Conservation (phyloP, 2,888 invertebrate genomes). For the Agelastica alni region DNA sequence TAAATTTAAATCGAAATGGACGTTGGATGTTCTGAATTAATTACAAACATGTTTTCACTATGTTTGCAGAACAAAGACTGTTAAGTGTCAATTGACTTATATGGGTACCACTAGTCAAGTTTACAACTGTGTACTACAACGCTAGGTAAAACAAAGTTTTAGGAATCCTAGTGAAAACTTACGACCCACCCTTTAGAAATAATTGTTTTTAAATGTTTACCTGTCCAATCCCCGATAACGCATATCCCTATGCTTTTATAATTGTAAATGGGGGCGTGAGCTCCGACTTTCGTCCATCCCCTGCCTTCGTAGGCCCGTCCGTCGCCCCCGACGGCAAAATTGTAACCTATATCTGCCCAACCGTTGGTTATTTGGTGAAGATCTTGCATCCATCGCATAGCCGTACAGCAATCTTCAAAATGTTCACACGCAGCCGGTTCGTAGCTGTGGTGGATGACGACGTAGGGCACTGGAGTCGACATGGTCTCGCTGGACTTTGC, state of each 20-base stretch:
- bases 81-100: too few species aligned
- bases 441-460: slow-evolving; percentile 75
- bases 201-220: too few species aligned
- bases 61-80: too few species aligned
- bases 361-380: slow-evolving; percentile 63
- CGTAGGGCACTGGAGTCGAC: slow-evolving; percentile 65
- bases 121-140: too few species aligned
- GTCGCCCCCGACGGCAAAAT: slow-evolving; percentile 75
- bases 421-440: slow-evolving; percentile 65
- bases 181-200: too few species aligned
- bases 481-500: slow-evolving; percentile 58
- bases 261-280: slow-evolving; percentile 73
- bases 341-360: slow-evolving; percentile 75
- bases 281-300: slow-evolving; percentile 71
- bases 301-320: slow-evolving; percentile 72
- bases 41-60: too few species aligned
- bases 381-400: slow-evolving; percentile 68
- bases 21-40: too few species aligned
- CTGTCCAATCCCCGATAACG: slow-evolving; percentile 73
- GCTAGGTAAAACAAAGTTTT: too few species aligned
- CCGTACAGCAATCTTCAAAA: slow-evolving; percentile 58
- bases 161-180: too few species aligned
- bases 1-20: too few species aligned
- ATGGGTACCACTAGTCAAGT: too few species aligned
- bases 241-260: slow-evolving; percentile 71